phyloP scores from a whole-genome alignment of 2,113 vertebrate species.

The Salvator merianae region DNA sequence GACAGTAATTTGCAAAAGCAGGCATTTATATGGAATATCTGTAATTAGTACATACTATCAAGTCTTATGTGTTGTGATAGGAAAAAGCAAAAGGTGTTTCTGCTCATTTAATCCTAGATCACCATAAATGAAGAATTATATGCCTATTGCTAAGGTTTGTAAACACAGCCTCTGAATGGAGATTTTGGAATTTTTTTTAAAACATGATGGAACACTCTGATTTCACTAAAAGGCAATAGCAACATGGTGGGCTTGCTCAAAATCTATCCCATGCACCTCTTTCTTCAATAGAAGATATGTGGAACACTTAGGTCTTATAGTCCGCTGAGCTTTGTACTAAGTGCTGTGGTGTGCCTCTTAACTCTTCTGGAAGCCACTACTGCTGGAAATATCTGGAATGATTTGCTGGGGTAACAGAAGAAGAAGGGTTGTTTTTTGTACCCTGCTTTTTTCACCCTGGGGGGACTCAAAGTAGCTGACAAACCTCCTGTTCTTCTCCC shows the following conservation, averaged over 20 bases:
- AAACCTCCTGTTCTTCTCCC: too few relatives aligned
- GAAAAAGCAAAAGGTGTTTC: not conserved
- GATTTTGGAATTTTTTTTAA: not conserved
- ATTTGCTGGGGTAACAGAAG: not conserved
- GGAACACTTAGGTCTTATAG: too few relatives aligned
- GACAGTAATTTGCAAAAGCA: constrained; percentile 43
- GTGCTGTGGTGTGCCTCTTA: too few relatives aligned
- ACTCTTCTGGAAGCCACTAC: not conserved
- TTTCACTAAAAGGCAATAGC: not conserved
- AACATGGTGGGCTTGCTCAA: not conserved
- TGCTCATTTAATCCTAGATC: not conserved
- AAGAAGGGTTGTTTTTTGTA: too few relatives aligned
- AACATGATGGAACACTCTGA: not conserved
- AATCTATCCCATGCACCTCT: too few relatives aligned
- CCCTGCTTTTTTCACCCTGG: too few relatives aligned
- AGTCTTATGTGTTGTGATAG: not conserved
- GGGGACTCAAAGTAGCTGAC: too few relatives aligned
- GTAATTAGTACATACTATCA: constrained; percentile 43
- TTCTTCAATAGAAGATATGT: too few relatives aligned
- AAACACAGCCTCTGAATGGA: not conserved
- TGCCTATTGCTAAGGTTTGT: not conserved
- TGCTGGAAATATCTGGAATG: not conserved
- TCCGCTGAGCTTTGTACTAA: too few relatives aligned
- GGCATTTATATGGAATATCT: constrained; percentile 40
- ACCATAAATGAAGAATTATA: constrained; percentile 1